Percentiles rank a stretch among this genome's conserved stretches.
These are phyloP conservation scores for Cossypha caffra DNA, from an alignment of 2,797 vertebrate genomes.

Conservation along the genomic window DNA sequence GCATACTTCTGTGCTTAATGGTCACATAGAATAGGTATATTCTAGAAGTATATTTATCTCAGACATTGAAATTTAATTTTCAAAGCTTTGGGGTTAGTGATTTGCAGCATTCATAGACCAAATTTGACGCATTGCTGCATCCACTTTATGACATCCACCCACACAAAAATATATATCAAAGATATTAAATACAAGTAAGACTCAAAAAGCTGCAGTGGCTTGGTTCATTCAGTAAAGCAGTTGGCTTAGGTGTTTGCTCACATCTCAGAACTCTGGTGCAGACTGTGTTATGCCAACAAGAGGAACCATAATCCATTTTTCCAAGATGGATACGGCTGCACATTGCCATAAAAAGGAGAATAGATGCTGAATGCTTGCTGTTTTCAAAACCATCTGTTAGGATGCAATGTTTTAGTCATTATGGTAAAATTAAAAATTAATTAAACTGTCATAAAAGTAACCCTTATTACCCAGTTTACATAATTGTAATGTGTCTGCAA, in stretches of 20 bases:
- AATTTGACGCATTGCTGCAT: neutral
- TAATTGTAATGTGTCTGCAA: neutral
- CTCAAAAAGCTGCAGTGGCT: neutral
- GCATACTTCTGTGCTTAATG: constrained; percentile 16
- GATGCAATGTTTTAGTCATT: neutral
- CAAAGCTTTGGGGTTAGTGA: neutral
- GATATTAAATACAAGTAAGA: neutral
- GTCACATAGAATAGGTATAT: constrained; percentile 1
- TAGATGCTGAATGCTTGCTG: neutral
- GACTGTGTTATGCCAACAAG: neutral
- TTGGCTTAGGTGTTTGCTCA: neutral
- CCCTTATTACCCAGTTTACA: neutral
- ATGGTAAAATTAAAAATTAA: neutral
- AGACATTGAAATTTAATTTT: constrained; percentile 2
- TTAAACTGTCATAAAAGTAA: neutral
- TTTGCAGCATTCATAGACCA: neutral
- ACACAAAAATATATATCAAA: neutral
- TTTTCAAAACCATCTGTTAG: constrained; percentile 25
- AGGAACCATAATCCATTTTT: neutral
- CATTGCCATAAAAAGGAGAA: neutral
- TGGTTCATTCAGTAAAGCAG: neutral
- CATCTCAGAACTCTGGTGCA: neutral
- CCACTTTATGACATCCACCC: neutral
- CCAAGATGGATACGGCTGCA: neutral
- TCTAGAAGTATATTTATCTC: neutral